Base-by-base conservation (phyloP, 2,797 vertebrate species). In the Carapus acus region DNA sequence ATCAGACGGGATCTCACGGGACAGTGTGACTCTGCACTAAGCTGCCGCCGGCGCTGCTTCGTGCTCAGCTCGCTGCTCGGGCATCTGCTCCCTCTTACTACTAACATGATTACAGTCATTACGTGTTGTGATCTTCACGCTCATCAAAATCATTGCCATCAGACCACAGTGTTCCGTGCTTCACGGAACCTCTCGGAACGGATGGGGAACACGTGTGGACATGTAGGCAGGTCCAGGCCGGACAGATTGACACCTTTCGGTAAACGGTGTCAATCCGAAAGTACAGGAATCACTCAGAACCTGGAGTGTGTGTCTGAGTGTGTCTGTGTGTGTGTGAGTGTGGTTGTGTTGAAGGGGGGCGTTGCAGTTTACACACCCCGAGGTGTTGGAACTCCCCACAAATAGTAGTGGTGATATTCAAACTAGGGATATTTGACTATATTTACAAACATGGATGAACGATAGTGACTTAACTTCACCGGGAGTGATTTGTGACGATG, bases 1-100 rank as follows among this genome's bases (percentile, higher is more conserved):
- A 34, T 50, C 20, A 43, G 34, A 51, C 49, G 39, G 29, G 38
- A 8, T 49, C 29, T 54, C 50, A 59, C 55, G 70, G 57, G 71
- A 59, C 58, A 22, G 27, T 62, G 58, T 51, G 12, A 37, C 44
- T 64, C 59, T 49, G 53, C 61, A 55, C 4, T 37, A 22, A 53
- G 33, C 21, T 9, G 6, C n/a, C 17, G 51, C 27, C 17, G 27
- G 20, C 27, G 55, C 21, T 19, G 2, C 19, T 31, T 40, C 17
- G 24, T 27, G 43, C 24, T 61, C 20, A 31, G 22, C 20, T 49
- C 57, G 43, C 16, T 36, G 36, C 38, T 51, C 23, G 19, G 41
- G 27, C 29, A 43, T 14, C 43, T 33, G 40, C 18, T 43, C 3
- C 36, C 43, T 39, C 17, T 18, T 60, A 8, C 8, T 22, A 8